Evolutionary conservation across 1,140 invertebrate species (phyloP).

Genomic region (Periplaneta americana): DNA sequence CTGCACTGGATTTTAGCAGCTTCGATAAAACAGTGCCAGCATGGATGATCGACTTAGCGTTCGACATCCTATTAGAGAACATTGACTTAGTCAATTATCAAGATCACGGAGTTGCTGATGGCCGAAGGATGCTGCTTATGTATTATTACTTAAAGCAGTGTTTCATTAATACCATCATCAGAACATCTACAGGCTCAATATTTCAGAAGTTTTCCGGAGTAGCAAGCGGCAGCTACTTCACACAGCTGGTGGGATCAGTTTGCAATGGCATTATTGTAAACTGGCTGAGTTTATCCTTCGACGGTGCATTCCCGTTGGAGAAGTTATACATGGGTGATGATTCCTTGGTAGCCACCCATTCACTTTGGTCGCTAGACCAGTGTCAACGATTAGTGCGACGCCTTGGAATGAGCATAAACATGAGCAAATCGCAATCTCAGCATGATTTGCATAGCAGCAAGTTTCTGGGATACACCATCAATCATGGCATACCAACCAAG

Average conservation of each 20-base stretch:
- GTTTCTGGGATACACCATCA: constrained; percentile 4
- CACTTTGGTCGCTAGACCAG: background rate
- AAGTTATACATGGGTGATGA: background rate
- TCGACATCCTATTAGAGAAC: constrained; percentile 9
- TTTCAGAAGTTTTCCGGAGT: constrained; percentile 5
- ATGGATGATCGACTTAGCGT: constrained; percentile 9
- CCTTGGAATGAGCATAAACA: constrained; percentile 2
- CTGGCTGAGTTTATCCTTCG: background rate
- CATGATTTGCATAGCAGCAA: background rate
- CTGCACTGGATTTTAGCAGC: constrained; percentile 7
- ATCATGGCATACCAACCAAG: constrained; percentile 1
- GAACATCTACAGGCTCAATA: background rate
- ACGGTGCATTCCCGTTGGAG: background rate
- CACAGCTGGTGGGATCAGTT: constrained; percentile 11
- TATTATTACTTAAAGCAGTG: constrained; percentile 9
- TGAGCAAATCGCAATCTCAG: background rate
- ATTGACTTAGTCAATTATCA: constrained; percentile 12
- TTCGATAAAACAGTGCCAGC: constrained; percentile 16
- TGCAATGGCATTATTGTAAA: constrained; percentile 2
- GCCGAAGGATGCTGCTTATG: background rate
- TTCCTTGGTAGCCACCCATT: background rate
- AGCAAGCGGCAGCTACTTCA: constrained; percentile 14
- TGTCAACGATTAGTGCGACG: background rate
- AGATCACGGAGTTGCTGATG: constrained; percentile 12
- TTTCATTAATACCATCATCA: constrained; percentile 11